phyloP scores from a whole-genome alignment of 2,113 vertebrate species.

The Semnornis frantzii region DNA sequence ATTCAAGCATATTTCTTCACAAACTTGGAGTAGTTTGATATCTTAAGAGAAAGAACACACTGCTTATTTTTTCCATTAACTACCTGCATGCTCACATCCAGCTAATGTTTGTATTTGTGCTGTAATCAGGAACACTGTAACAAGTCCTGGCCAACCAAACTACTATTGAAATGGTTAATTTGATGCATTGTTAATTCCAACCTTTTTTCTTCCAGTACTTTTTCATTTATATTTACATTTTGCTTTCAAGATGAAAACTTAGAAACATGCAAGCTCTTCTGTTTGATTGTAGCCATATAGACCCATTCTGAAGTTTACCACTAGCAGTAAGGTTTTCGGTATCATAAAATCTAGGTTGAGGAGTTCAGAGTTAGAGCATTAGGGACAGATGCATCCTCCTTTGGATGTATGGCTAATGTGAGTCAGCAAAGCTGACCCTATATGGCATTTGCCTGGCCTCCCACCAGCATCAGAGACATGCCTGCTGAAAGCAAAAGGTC shows the following conservation, averaged over 20 bases:
- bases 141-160: neutral
- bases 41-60: neutral
- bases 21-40: neutral
- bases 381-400: neutral
- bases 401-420: neutral
- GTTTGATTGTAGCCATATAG: neutral
- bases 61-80: neutral
- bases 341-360: neutral
- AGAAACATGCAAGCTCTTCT: neutral
- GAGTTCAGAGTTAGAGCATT: neutral
- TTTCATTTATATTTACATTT: neutral
- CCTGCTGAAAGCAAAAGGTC: neutral
- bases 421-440: neutral
- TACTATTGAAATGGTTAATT: neutral
- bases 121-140: neutral
- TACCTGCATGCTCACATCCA: neutral
- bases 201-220: constrained; percentile 22
- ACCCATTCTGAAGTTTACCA: neutral
- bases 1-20: constrained; percentile 57
- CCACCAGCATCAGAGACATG: neutral
- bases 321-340: neutral
- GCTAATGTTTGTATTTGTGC: neutral
- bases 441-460: neutral
- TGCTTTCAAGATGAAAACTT: neutral
- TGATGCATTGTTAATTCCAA: constrained; percentile 3